Conservation (phyloP, 2,888 invertebrate species). For the Prosapia bicincta region DNA sequence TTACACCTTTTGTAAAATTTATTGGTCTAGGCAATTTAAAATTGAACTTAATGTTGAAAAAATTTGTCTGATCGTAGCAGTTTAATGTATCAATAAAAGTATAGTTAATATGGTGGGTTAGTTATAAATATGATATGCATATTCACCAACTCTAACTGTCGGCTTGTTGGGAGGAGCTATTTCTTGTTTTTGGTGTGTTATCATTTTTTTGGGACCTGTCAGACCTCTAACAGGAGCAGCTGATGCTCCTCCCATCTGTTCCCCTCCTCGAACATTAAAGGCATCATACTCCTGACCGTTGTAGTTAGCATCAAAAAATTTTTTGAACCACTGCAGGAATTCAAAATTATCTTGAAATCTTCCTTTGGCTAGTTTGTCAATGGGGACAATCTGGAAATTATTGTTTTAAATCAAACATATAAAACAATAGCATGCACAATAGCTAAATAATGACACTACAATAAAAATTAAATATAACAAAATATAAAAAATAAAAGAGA, state of each 20-base stretch:
- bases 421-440: constrained; percentile 11
- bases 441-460: neutral
- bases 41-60: no score
- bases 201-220: constrained; percentile 19
- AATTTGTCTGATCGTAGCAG: no score
- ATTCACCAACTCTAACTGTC: constrained; percentile 55
- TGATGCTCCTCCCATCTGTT: constrained; percentile 77
- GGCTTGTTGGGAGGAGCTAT: constrained; percentile 42
- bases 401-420: neutral
- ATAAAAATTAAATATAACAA: neutral
- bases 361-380: constrained; percentile 94
- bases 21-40: no score
- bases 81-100: no score
- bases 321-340: constrained; percentile 99
- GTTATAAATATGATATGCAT: neutral
- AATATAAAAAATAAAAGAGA: neutral
- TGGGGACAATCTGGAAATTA: constrained; percentile 78
- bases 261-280: constrained; percentile 78
- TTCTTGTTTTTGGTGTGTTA: neutral
- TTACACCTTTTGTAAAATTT: no score
- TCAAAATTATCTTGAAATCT: constrained; percentile 99
- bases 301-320: constrained; percentile 99
- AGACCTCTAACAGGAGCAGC: constrained; percentile 44
- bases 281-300: constrained; percentile 93
- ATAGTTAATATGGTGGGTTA: no score